Conservation (phyloP, 2,113 vertebrate genomes). For the Catharus minimus region DNA sequence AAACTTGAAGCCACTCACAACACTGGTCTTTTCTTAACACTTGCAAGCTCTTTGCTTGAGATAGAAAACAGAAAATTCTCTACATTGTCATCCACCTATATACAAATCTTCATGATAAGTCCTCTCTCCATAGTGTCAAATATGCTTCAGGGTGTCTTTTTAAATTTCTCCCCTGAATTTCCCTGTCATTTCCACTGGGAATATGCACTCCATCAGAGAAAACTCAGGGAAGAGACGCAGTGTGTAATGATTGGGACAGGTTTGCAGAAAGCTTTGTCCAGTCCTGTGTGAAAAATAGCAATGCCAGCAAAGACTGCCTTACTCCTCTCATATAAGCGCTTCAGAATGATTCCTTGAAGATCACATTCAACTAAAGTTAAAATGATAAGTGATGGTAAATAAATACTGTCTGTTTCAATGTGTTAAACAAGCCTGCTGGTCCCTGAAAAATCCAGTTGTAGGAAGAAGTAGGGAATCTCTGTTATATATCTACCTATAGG, state of each 20-base stretch:
- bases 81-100: background rate
- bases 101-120: background rate
- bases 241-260: background rate
- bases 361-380: background rate
- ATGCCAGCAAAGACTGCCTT: background rate
- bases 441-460: background rate
- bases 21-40: background rate
- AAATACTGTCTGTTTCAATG: background rate
- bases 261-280: background rate
- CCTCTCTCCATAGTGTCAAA: background rate
- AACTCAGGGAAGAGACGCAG: background rate
- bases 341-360: background rate
- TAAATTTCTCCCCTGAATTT: background rate
- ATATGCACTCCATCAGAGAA: background rate
- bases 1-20: background rate
- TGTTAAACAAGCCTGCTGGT: background rate
- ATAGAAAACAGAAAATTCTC: background rate
- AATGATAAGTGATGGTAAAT: background rate
- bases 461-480: background rate
- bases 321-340: background rate
- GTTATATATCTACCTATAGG: rapidly evolving
- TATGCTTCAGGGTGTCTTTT: background rate
- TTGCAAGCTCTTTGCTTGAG: background rate
- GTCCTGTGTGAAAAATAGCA: background rate
- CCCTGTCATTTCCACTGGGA: background rate